Evolutionary conservation across 2,113 vertebrate species (phyloP), one percentile per base, ranked within the genome.

Genomic region (Mirza zaza): DNA sequence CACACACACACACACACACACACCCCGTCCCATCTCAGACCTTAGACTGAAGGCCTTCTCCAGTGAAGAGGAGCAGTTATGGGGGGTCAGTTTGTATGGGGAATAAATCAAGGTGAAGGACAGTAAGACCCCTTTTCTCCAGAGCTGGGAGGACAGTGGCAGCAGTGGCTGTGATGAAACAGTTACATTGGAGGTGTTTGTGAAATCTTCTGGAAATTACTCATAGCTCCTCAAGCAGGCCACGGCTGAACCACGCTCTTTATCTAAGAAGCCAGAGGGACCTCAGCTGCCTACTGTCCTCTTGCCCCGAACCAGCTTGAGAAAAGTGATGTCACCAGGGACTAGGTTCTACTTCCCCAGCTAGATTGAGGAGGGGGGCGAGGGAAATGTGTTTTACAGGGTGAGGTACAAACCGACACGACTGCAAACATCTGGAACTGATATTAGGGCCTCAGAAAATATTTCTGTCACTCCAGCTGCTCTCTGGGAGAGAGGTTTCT

Each of bases 371-470:
- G 84, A 87, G 96, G 90, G 91, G 96, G 97, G 91, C 82, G 36
- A 98, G 52, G 76, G 65, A 97, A 98, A 98, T 98, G 98, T 98
- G 98, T 98, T 98, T 98, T 98, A 98, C 97, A 98, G 98, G 98
- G 98, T 97, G 97, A 98, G 95, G 97, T 98, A 98, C 98, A 98
- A 98, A 98, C 98, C 82, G 39, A 96, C 98, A 98, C 98, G 98
- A 91, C 97, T 98, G 88, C 95, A 97, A 96, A 98, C 99, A 99
- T 99, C 98, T 99, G 98, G 98, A 99, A 98, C 96, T 98, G 98
- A 98, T 98, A 98, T 98, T 98, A 98, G 63, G 84, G 82, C 82
- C 97, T 98, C 98, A 98, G 98, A 98, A 98, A 98, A 98, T 97
- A 94, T 98, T 98, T 98, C 97, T 98, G 96, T 98, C 97, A 98